phyloP scores from a whole-genome alignment of 2,113 vertebrate species.

The Rhabdomys dilectus region DNA sequence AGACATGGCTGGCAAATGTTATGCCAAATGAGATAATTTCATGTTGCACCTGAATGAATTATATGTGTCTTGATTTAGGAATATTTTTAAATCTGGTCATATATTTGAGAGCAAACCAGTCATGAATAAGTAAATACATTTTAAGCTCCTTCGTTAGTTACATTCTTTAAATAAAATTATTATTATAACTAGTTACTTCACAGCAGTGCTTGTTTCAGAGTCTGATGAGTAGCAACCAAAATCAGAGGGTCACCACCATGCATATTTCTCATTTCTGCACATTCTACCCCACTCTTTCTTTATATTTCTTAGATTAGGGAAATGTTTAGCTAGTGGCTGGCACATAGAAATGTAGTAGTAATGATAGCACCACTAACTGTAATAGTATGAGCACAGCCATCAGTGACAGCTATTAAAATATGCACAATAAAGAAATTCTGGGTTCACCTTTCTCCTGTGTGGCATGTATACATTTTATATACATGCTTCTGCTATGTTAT shows the following conservation, averaged over 20 bases:
- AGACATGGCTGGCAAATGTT: background rate
- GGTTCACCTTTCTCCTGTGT: background rate
- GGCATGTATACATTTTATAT: background rate
- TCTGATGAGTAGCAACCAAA: too few species aligned
- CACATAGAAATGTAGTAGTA: background rate
- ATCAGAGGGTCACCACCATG: too few species aligned
- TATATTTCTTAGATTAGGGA: background rate
- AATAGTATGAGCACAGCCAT: background rate
- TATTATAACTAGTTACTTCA: background rate
- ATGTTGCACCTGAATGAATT: background rate
- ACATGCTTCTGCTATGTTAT: background rate
- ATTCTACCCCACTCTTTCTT: background rate
- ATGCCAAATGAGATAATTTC: constrained; percentile 10
- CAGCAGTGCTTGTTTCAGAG: background rate
- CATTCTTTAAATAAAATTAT: background rate
- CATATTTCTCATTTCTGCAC: background rate
- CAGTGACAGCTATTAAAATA: background rate
- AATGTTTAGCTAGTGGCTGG: too few species aligned
- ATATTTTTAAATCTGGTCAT: background rate
- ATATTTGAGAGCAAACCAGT: background rate
- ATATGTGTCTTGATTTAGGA: background rate
- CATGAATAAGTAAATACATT: background rate
- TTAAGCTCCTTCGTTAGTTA: background rate
- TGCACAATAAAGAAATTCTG: background rate
- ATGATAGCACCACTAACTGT: background rate